Conservation (phyloP, 1,140 invertebrate species). For the Caenorhabditis tropicalis region DNA sequence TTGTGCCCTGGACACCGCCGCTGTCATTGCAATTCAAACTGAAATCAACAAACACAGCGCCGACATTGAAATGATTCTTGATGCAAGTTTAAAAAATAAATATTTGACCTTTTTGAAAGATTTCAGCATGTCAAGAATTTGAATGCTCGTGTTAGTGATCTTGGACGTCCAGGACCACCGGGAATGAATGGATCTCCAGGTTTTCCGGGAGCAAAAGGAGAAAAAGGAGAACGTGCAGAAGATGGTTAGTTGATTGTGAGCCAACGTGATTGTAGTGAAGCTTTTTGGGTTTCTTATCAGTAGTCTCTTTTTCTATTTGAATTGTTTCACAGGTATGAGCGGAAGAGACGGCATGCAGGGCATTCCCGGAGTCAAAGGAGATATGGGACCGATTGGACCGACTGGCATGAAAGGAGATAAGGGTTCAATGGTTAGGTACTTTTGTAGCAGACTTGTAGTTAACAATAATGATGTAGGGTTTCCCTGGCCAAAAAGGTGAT, state of each 20-base stretch:
- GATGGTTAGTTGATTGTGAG: slow-evolving; percentile 23
- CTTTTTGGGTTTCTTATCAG: slow-evolving; percentile 5
- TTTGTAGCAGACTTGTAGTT: neutral
- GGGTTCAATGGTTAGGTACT: slow-evolving; percentile 48
- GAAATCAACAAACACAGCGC: slow-evolving; percentile 55
- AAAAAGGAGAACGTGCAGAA: slow-evolving; percentile 45
- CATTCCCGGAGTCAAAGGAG: slow-evolving; percentile 57
- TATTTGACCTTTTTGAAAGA: neutral
- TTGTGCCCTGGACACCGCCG: slow-evolving; percentile 52
- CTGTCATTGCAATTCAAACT: slow-evolving; percentile 55
- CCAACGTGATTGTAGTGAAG: neutral
- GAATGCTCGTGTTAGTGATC: slow-evolving; percentile 52
- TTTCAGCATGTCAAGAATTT: slow-evolving; percentile 56
- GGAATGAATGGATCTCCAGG: slow-evolving; percentile 53
- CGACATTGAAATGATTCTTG: slow-evolving; percentile 56
- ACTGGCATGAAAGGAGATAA: slow-evolving; percentile 59
- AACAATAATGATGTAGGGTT: slow-evolving; percentile 48
- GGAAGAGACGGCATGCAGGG: slow-evolving; percentile 58
- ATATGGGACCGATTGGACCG: slow-evolving; percentile 55
- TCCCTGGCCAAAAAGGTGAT: slow-evolving; percentile 59
- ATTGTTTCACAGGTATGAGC: slow-evolving; percentile 31
- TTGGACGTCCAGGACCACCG: slow-evolving; percentile 50
- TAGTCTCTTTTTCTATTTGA: neutral
- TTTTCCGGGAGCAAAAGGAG: slow-evolving; percentile 52
- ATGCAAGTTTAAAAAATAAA: slow-evolving; percentile 11